Conservation (phyloP, 2,797 vertebrate genomes). For the Silurus lanzhouensis region DNA sequence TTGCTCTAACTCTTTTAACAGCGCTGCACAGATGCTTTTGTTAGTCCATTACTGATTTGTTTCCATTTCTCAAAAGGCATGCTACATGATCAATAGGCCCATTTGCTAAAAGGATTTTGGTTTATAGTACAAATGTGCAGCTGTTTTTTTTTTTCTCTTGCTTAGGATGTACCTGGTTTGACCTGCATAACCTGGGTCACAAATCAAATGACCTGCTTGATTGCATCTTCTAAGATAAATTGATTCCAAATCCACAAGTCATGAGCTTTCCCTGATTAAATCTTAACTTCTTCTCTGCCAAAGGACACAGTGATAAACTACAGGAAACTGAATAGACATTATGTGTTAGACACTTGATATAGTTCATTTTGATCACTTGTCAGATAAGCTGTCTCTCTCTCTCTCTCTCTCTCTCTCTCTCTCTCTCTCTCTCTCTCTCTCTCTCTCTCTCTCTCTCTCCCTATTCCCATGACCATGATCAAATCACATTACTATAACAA, state of each 20-base stretch:
- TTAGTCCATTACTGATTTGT: slow-evolving; percentile 18
- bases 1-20: slow-evolving; percentile 7
- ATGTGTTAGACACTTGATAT: slow-evolving; percentile 8
- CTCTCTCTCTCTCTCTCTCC: too few species aligned
- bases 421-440: too few species aligned
- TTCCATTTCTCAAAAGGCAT: slow-evolving; percentile 36
- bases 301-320: slow-evolving; percentile 46
- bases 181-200: slow-evolving; percentile 56
- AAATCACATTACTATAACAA: not conserved
- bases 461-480: not conserved
- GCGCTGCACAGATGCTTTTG: slow-evolving; percentile 18
- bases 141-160: slow-evolving; percentile 43
- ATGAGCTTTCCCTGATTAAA: slow-evolving; percentile 68
- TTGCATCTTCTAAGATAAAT: slow-evolving; percentile 68
- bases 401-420: not conserved
- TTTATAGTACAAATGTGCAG: slow-evolving; percentile 51
- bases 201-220: slow-evolving; percentile 71
- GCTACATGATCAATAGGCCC: slow-evolving; percentile 53
- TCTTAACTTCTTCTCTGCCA: slow-evolving; percentile 60
- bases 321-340: slow-evolving; percentile 28
- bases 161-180: slow-evolving; percentile 41
- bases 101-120: slow-evolving; percentile 53
- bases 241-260: slow-evolving; percentile 70
- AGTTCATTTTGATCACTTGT: not conserved
- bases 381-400: not conserved